phyloP scores from a whole-genome alignment of 1,140 invertebrate genomes.

The Lordiphosa stackelbergi region DNA sequence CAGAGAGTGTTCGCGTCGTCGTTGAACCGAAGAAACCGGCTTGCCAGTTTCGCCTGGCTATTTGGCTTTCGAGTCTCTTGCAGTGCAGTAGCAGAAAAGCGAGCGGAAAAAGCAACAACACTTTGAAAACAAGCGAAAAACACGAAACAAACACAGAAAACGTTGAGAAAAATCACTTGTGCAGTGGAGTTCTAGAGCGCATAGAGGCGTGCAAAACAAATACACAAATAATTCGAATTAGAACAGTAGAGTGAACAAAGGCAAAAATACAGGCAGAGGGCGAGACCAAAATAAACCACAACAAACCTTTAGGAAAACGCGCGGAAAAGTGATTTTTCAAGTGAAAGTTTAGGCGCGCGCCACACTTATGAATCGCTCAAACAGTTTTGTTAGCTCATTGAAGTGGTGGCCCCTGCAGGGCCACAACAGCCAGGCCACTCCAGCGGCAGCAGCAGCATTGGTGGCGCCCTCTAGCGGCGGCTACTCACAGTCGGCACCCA shows the following conservation, averaged over 20 bases:
- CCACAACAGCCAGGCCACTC: conserved; percentile 54
- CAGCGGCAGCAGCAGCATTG: conserved; percentile 24
- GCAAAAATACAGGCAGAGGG: conserved; percentile 13
- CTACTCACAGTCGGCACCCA: conserved; percentile 62
- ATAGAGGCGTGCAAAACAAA: conserved; percentile 25
- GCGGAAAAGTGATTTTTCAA: conserved; percentile 43
- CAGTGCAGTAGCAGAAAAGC: conserved; percentile 36
- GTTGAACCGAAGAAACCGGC: conserved; percentile 47
- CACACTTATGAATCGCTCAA: conserved; percentile 69
- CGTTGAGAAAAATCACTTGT: conserved; percentile 39
- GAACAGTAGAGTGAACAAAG: conserved; percentile 11
- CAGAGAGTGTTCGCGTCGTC: too few species aligned
- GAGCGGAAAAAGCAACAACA: conserved; percentile 24
- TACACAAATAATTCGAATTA: conserved; percentile 20
- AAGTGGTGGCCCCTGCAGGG: conserved; percentile 76
- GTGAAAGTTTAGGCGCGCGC: conserved; percentile 45
- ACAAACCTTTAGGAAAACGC: conserved; percentile 24
- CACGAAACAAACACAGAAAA: conserved; percentile 31
- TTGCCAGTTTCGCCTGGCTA: conserved; percentile 21
- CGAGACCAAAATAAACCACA: neutral
- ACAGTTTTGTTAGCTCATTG: conserved; percentile 73
- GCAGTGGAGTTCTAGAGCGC: conserved; percentile 4
- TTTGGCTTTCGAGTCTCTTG: conserved; percentile 42
- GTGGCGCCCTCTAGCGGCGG: conserved; percentile 25
- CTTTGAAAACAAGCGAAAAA: conserved; percentile 35